phyloP scores from a whole-genome alignment of 2,113 vertebrate genomes.

The Rhodinocichla rosea region DNA sequence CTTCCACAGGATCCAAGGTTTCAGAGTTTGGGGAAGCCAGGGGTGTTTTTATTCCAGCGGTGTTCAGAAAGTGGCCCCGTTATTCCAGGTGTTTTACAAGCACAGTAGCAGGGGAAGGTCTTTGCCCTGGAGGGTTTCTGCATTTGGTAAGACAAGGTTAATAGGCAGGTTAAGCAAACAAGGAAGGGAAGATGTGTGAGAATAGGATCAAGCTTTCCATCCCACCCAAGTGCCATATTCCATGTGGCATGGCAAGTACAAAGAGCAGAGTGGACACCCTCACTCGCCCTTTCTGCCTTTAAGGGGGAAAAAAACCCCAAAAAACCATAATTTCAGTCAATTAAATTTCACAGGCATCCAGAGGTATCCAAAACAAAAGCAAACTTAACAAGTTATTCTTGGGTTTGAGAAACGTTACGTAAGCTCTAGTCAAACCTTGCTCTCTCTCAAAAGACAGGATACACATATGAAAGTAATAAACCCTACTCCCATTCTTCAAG shows the following conservation, averaged over 20 bases:
- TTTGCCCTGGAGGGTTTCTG: neutral
- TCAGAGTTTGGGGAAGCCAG: neutral
- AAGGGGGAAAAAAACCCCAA: neutral
- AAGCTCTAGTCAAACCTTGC: slow-evolving; percentile 10
- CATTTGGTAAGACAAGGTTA: slow-evolving; percentile 32
- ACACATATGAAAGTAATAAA: slow-evolving; percentile 60
- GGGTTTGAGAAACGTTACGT: slow-evolving; percentile 12
- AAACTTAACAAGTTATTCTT: slow-evolving; percentile 57
- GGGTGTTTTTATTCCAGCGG: neutral
- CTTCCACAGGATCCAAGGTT: neutral
- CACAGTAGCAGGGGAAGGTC: slow-evolving; percentile 21
- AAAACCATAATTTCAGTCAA: neutral
- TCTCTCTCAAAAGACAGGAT: neutral
- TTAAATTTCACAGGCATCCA: slow-evolving; percentile 34
- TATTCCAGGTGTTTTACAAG: slow-evolving; percentile 27
- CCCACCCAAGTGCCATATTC: neutral
- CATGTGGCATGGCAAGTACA: neutral
- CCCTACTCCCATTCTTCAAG: slow-evolving; percentile 18
- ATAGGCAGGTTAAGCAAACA: slow-evolving; percentile 43
- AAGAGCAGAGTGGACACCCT: neutral
- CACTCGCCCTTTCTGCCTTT: neutral
- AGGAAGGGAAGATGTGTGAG: neutral
- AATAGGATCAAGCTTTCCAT: neutral
- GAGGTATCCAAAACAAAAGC: slow-evolving; percentile 53
- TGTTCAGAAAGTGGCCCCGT: rapidly evolving